Percentiles rank a stretch among this genome's conserved stretches.
These are phyloP conservation scores for Sternarchorhynchus goeldii DNA, from an alignment of 2,797 vertebrate genomes.

Conservation along the genomic window DNA sequence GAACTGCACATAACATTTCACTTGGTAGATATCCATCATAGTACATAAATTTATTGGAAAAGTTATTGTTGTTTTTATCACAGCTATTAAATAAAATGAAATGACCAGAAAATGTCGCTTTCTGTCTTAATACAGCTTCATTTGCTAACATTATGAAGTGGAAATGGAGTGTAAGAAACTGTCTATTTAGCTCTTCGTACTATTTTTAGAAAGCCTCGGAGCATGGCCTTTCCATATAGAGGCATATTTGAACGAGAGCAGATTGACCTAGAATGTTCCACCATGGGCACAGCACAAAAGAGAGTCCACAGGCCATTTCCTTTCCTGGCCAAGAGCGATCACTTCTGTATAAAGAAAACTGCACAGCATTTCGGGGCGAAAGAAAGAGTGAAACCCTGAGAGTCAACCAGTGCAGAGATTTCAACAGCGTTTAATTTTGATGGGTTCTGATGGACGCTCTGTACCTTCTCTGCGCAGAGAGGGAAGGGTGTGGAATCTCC, in stretches of 20 bases:
- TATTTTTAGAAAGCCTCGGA: constrained; percentile 69
- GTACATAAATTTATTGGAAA: too few relatives aligned
- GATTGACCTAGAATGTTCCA: constrained; percentile 71
- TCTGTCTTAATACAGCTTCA: not conserved
- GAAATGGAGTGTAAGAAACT: constrained; percentile 66
- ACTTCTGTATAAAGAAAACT: not conserved
- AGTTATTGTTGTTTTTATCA: too few relatives aligned
- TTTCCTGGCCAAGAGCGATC: not conserved
- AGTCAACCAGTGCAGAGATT: constrained; percentile 23
- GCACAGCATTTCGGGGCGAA: not conserved
- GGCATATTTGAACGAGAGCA: constrained; percentile 64
- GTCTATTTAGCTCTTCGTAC: constrained; percentile 66
- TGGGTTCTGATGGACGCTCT: constrained; percentile 8
- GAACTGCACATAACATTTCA: not conserved
- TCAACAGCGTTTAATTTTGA: constrained; percentile 1
- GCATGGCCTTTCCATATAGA: constrained; percentile 71
- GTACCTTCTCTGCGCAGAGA: not conserved
- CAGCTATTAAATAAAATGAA: not conserved
- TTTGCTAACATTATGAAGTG: constrained; percentile 61
- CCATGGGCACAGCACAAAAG: constrained; percentile 57
- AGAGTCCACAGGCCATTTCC: not conserved
- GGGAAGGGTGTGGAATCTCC: constrained; percentile 21
- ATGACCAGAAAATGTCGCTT: not conserved
- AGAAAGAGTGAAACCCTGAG: not conserved
- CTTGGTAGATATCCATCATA: too few relatives aligned